Evolutionary conservation across 1,140 invertebrate genomes (phyloP), one percentile per base, ranked within the genome.

Genomic region (Piezodorus guildinii): DNA sequence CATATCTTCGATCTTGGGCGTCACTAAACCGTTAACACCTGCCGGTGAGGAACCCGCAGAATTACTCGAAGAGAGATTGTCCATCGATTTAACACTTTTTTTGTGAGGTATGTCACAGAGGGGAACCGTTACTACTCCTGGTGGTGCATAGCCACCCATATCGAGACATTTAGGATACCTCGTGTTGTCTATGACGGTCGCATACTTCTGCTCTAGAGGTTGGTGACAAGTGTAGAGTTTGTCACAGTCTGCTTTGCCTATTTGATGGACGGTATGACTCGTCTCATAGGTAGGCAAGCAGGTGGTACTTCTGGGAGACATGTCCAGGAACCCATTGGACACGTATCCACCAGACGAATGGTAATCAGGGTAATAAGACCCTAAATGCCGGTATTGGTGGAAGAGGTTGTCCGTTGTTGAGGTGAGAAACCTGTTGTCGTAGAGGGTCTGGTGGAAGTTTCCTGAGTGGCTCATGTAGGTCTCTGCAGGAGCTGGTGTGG

Each of bases 331-430:
- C n/a, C 87, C 86, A 71, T 90, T 90, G 14, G 84, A 81, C n/a
- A 86, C 79, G 10, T 82, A 79, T 59, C 80, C 78, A 1, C 79
- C 72, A 0, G 81, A 73, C 49, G 79, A 66, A 66, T 87, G 86
- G 70, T 91, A 91, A 21, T 90, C 85, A 0, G 85, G 81, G 68
- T 90, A 90, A 70, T 89, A 89, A 1, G 82, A 81, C 19, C 84
- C 81, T 2, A 87, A 72, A 0, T 88, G 86, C 46, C 90, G 82
- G 75, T 91, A 91, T 72, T 92, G 88, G 73, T 86, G 86, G 74
- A 93, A 90, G 63, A 92, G 78, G 71, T 91, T 91, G 69, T 92
- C 90, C 9, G 88, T 85, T 0, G 82, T 78, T 10, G 67, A 51
- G 12, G 85, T 78, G 17, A 88, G 73, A 71, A 87, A 88, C 71